Conservation (phyloP, 2,888 invertebrate species). For the Pharmacophagus antenor region DNA sequence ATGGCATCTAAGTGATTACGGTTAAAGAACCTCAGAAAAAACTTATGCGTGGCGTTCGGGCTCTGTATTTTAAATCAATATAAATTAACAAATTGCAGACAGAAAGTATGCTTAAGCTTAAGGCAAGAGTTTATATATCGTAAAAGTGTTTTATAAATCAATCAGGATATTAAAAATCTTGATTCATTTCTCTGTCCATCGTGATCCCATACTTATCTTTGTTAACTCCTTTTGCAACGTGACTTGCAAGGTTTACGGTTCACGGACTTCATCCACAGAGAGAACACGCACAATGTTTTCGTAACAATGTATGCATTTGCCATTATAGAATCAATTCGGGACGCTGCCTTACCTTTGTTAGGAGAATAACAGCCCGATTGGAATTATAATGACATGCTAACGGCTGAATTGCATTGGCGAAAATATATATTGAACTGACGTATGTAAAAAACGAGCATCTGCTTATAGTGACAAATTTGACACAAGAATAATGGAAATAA, state of each 20-base stretch:
- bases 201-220: background rate
- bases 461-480: background rate
- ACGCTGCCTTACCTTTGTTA: slow-evolving; percentile 1
- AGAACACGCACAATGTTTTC: slow-evolving; percentile 4
- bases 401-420: background rate
- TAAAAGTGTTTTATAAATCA: too few relatives aligned
- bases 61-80: too few relatives aligned
- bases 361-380: background rate
- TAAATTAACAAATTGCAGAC: too few relatives aligned
- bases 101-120: too few relatives aligned
- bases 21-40: too few relatives aligned
- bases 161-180: background rate
- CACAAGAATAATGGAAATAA: too few relatives aligned
- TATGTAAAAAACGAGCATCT: background rate
- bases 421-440: background rate
- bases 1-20: too few relatives aligned
- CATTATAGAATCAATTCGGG: slow-evolving; percentile 1
- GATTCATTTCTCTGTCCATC: background rate
- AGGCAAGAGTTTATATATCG: too few relatives aligned
- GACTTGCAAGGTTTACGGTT: slow-evolving; percentile 8
- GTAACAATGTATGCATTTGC: background rate
- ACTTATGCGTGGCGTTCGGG: too few relatives aligned
- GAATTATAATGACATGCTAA: background rate
- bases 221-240: background rate
- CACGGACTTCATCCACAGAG: background rate